phyloP scores from a whole-genome alignment of 2,113 vertebrate species.

The Sapayoa aenigma region DNA sequence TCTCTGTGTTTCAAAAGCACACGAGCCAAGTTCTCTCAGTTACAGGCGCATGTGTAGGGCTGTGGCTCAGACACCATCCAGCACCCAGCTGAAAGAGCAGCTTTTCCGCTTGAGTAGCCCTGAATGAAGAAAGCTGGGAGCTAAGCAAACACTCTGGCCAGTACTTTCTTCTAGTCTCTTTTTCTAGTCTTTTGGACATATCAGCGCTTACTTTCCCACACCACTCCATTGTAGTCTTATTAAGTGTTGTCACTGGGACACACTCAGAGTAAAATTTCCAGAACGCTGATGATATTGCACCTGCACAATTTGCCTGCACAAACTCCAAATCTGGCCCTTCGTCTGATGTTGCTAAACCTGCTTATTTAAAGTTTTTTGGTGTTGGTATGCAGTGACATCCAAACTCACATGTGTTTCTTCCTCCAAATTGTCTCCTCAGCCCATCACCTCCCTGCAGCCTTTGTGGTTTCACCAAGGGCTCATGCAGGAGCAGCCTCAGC shows the following conservation, averaged over 20 bases:
- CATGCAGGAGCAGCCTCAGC: neutral
- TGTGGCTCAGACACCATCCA: neutral
- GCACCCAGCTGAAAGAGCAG: constrained; percentile 26
- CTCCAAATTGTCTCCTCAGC: neutral
- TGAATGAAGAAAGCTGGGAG: constrained; percentile 44
- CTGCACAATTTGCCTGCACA: neutral
- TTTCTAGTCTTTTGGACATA: constrained; percentile 38
- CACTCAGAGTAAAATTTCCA: neutral
- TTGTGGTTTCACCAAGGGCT: neutral
- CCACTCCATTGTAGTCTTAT: neutral
- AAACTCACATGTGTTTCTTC: neutral
- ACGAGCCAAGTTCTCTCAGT: constrained; percentile 46
- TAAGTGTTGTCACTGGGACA: neutral
- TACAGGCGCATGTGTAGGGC: constrained; percentile 33
- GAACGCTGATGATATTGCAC: neutral
- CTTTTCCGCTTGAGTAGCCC: constrained; percentile 46
- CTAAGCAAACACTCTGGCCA: constrained; percentile 50
- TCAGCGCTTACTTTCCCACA: constrained; percentile 51
- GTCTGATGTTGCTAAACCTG: neutral
- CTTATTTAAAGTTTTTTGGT: neutral
- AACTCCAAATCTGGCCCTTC: neutral
- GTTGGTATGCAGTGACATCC: neutral
- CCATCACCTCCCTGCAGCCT: neutral
- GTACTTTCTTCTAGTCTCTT: constrained; percentile 5
- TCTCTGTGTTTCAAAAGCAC: neutral